phyloP scores from a whole-genome alignment of 2,888 invertebrate genomes.

The Busseola fusca region DNA sequence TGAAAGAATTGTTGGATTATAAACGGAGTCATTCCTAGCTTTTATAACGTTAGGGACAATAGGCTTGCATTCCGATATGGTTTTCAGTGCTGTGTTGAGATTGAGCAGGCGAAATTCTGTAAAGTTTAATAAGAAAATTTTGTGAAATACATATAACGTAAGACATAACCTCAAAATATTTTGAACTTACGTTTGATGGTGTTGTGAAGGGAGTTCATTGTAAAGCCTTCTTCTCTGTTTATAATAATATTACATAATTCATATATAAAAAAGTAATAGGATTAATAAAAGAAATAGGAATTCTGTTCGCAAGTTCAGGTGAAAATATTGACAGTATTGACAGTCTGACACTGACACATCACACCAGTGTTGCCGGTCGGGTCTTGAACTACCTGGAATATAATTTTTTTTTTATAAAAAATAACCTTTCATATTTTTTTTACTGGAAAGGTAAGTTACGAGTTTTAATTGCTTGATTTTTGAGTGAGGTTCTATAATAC shows the following conservation, averaged over 20 bases:
- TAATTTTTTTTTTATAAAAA: no score
- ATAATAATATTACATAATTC: constrained; percentile 52
- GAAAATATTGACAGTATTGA: neutral
- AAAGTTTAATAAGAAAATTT: constrained; percentile 49
- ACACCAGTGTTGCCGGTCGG: no score
- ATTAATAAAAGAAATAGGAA: neutral
- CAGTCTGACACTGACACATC: constrained; percentile 2
- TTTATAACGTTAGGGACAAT: constrained; percentile 55
- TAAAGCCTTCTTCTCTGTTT: constrained; percentile 43
- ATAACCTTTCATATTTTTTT: no score
- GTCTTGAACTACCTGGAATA: no score
- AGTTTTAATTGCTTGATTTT: no score
- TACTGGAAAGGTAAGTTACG: no score
- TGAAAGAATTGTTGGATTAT: constrained; percentile 65
- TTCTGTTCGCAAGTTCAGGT: constrained; percentile 15
- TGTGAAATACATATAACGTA: constrained; percentile 38
- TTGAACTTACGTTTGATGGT: constrained; percentile 80
- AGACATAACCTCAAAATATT: constrained; percentile 73
- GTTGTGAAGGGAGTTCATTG: constrained; percentile 80
- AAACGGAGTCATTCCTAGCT: constrained; percentile 62
- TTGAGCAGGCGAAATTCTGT: constrained; percentile 81
- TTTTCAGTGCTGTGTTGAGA: constrained; percentile 76
- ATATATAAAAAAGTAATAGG: neutral
- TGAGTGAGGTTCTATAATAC: no score
- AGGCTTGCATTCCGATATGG: constrained; percentile 75